Evolutionary conservation across 53 echinoderm and acorn worm genomes (phyloP).

Genomic region (Arbacia lixula): DNA sequence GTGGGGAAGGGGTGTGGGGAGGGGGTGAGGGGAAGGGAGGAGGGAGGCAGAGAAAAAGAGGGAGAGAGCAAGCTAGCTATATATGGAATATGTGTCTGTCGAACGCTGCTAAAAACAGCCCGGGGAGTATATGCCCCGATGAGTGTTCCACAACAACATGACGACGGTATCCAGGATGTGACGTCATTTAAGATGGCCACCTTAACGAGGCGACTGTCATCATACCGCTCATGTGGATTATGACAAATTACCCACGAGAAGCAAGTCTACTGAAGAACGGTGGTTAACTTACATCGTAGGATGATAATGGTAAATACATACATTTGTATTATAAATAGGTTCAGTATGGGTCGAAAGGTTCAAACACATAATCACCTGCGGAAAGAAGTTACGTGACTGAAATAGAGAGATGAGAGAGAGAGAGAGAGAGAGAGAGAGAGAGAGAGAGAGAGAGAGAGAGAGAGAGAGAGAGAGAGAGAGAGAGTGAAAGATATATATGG

Average conservation of each 20-base stretch:
- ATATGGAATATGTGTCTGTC: constrained; percentile 9
- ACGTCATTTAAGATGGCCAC: constrained; percentile 42
- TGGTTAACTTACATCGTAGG: too few relatives aligned
- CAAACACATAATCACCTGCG: too few relatives aligned
- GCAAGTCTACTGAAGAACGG: background rate
- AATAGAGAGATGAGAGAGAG: background rate
- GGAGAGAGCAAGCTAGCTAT: background rate
- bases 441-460: background rate
- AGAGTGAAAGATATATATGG: background rate
- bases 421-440: background rate
- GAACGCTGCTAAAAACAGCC: constrained; percentile 37
- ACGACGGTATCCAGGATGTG: constrained; percentile 39
- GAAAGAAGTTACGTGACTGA: too few relatives aligned
- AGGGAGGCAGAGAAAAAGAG: background rate
- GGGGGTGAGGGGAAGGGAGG: background rate
- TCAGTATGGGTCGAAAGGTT: too few relatives aligned
- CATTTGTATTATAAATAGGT: too few relatives aligned
- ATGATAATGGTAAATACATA: too few relatives aligned
- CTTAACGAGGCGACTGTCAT: constrained; percentile 1
- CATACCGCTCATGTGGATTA: too few relatives aligned
- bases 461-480: background rate
- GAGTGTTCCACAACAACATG: constrained; percentile 31
- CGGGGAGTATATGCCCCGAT: constrained; percentile 11
- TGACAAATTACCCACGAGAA: too few relatives aligned
- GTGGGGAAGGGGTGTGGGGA: background rate